Evolutionary conservation across 2,888 invertebrate species (phyloP).

Genomic region (Stegana nigrithorax): DNA sequence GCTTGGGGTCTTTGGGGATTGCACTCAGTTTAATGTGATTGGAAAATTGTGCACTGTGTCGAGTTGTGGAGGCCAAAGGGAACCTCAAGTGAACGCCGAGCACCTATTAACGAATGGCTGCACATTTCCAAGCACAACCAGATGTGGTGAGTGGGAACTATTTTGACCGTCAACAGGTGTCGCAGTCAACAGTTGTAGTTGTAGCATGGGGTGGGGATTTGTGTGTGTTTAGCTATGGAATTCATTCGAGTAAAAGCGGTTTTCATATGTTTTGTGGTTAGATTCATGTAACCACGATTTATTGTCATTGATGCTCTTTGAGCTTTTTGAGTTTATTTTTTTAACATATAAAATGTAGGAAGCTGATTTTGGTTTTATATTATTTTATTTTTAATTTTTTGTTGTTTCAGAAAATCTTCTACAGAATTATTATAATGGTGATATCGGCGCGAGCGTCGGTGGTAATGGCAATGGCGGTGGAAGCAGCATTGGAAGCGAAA

Average conservation of each 20-base stretch:
- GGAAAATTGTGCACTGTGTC: constrained; percentile 2
- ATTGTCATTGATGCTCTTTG: background rate
- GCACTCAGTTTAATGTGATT: constrained; percentile 19
- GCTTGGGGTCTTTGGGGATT: no score
- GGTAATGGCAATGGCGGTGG: constrained; percentile 37
- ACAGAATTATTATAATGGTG: constrained; percentile 58
- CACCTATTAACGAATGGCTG: constrained; percentile 47
- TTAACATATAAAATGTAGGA: background rate
- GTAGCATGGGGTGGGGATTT: background rate
- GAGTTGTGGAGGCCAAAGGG: no score
- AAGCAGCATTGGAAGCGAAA: constrained; percentile 56
- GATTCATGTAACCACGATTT: background rate
- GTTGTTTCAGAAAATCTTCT: constrained; percentile 55
- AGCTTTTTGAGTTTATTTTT: no score
- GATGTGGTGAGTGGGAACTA: background rate
- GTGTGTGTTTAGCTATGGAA: constrained; percentile 4
- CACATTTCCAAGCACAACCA: constrained; percentile 30
- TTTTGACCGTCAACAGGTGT: background rate
- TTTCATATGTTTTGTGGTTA: constrained; percentile 2
- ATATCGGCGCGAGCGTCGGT: constrained; percentile 18
- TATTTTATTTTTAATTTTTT: constrained; percentile 16
- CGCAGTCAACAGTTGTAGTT: background rate
- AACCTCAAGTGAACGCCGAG: constrained; percentile 16
- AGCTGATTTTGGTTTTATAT: background rate
- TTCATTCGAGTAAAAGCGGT: background rate